phyloP scores from a whole-genome alignment of 2,888 invertebrate species.

The Pristionchus fissidentatus region DNA sequence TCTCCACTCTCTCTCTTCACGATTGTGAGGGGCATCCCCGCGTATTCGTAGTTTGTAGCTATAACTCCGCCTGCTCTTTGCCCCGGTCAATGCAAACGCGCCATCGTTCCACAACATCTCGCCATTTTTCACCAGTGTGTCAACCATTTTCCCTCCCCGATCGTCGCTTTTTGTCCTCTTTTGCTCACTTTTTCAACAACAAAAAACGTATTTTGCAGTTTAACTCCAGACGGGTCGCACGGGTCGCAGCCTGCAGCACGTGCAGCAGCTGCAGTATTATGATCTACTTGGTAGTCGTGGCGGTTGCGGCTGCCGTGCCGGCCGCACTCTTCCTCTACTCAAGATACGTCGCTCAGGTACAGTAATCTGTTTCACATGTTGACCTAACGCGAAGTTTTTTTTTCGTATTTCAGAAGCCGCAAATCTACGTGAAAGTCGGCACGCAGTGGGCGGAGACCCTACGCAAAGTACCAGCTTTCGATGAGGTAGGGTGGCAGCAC shows the following conservation, averaged over 20 bases:
- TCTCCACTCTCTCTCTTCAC: not conserved
- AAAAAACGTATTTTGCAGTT: not conserved
- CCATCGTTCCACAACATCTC: not conserved
- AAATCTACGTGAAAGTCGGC: conserved; percentile 43
- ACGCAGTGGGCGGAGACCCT: conserved; percentile 33
- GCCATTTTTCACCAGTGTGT: not conserved
- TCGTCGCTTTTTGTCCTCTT: not conserved
- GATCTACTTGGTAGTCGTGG: not conserved
- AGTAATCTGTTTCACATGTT: not conserved
- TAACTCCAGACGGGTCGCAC: not conserved
- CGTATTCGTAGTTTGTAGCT: conserved; percentile 34
- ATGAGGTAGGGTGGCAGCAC: no score
- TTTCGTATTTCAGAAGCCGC: conserved; percentile 35
- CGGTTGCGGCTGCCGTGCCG: conserved; percentile 24
- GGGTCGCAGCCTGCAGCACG: conserved; percentile 17
- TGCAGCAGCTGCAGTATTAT: not conserved
- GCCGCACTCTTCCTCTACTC: conserved; percentile 45
- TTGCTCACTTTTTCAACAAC: not conserved
- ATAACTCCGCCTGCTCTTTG: not conserved
- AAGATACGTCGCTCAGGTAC: conserved; percentile 44
- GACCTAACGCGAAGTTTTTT: not conserved
- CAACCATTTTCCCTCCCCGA: not conserved
- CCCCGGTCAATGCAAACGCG: no score
- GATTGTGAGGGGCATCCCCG: no score
- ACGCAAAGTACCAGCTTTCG: not conserved